Evolutionary conservation across 2,797 vertebrate species (phyloP).

Genomic region (Phaenicophaeus curvirostris): DNA sequence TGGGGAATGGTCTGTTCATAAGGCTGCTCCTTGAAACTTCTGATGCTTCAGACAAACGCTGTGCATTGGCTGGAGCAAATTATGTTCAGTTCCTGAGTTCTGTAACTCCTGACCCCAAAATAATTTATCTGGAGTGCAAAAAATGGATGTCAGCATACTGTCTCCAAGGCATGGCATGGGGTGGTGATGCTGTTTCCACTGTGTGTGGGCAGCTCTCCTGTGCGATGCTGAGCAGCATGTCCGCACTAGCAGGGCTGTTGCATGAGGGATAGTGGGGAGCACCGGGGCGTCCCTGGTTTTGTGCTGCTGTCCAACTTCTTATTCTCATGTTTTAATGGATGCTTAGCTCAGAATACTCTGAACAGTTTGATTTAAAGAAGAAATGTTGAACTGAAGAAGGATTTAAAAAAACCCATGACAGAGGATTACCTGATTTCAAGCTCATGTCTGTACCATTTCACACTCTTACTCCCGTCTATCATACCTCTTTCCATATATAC

Average conservation of each 20-base stretch:
- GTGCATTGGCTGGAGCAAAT: not conserved
- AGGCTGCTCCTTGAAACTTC: not conserved
- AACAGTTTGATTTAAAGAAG: not conserved
- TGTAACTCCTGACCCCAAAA: not conserved
- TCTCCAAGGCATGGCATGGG: not conserved
- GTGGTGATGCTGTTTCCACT: accelerated
- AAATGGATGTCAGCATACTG: not conserved
- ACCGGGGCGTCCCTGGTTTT: not conserved
- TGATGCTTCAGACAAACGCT: not conserved
- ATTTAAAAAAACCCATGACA: not conserved
- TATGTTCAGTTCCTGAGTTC: not conserved
- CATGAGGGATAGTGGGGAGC: not conserved
- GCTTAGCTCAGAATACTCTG: not conserved
- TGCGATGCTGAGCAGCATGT: not conserved
- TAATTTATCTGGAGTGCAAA: not conserved
- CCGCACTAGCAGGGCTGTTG: not conserved
- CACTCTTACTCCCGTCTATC: not conserved
- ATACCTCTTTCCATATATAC: not conserved
- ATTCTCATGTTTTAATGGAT: not conserved
- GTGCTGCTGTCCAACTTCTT: not conserved
- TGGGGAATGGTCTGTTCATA: not conserved
- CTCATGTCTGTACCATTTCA: not conserved
- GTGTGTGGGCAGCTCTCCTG: not conserved
- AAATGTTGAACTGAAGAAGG: not conserved
- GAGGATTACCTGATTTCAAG: not conserved